Base-by-base conservation (phyloP, 2,888 invertebrate species). In the Dendrolimus pini region DNA sequence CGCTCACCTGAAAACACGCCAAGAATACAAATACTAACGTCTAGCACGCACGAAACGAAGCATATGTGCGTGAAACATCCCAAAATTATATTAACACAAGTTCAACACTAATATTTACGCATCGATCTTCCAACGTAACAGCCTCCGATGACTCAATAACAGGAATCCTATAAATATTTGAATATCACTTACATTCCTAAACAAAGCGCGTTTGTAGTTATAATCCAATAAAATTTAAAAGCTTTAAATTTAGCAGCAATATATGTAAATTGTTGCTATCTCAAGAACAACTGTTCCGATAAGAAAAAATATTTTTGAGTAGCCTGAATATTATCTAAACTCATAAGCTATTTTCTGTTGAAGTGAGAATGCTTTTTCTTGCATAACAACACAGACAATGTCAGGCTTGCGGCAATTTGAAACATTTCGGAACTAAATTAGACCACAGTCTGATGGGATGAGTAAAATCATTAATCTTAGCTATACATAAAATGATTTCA, bases 1-100 rank as follows among this genome's bases (percentile, higher is more conserved):
- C 62, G 60, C 67, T 61, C 62, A 62, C 65, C 71, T 74, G 74
- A 73, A 69, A 60, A 54, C 58, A 57, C 63, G 75, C 71, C 75
- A 74, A 71, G 61, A 66, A 64, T 63, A 65, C 57, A 56, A 58
- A 58, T 64, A 60, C 59, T 58, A 59, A 59, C 61, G 63, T 60
- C 53, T 57, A 55, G 56, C 58, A 52, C 58, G 56, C 63, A 55
- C 59, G 56, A 59, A 12, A 9, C 9, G 47, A 2, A 47, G 47
- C 47, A 47, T 47, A 47, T 9, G 47, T 47, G 47, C 47, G 47
- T 47, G 47, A 47, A 47, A 47, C 12, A 47, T 30, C 30, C 47
- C 41, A 41, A 60, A 55, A 61, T 56, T 55, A 62, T 61, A 64
- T 59, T 60, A 60, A 64, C 58, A 58, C 56, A 56, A 47, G 9